These are phyloP conservation scores for Archilochus colubris DNA, from an alignment of 2,113 vertebrate genomes.

Conservation along the genomic window DNA sequence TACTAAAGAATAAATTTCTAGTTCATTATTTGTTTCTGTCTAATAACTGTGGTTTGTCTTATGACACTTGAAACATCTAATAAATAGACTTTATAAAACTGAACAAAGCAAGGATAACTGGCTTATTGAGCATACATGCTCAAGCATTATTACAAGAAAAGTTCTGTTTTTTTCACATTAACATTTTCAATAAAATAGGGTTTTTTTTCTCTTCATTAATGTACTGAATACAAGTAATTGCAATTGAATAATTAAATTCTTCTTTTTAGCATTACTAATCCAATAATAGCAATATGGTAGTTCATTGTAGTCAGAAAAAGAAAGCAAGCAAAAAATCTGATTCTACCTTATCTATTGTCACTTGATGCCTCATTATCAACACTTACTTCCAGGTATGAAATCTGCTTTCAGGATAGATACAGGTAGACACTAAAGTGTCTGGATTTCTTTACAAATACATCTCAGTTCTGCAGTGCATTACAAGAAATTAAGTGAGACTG, in stretches of 20 bases:
- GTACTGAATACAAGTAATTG: neutral
- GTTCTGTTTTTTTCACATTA: neutral
- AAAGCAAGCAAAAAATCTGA: neutral
- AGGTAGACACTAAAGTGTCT: neutral
- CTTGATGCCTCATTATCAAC: neutral
- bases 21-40: neutral
- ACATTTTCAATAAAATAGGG: neutral
- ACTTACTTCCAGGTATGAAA: neutral
- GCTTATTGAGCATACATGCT: neutral
- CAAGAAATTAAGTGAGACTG: neutral
- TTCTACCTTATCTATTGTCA: neutral
- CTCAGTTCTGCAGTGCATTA: neutral
- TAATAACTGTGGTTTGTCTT: neutral
- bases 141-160: neutral
- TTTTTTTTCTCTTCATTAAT: fast-evolving
- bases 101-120: neutral
- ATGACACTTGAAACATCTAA: neutral
- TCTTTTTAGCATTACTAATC: neutral
- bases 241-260: neutral
- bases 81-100: neutral
- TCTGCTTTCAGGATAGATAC: neutral
- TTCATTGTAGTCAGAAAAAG: neutral
- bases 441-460: neutral
- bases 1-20: neutral
- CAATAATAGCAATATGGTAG: neutral